These are phyloP conservation scores for Pteropus alecto DNA, from an alignment of 2,113 vertebrate genomes.

Conservation along the genomic window DNA sequence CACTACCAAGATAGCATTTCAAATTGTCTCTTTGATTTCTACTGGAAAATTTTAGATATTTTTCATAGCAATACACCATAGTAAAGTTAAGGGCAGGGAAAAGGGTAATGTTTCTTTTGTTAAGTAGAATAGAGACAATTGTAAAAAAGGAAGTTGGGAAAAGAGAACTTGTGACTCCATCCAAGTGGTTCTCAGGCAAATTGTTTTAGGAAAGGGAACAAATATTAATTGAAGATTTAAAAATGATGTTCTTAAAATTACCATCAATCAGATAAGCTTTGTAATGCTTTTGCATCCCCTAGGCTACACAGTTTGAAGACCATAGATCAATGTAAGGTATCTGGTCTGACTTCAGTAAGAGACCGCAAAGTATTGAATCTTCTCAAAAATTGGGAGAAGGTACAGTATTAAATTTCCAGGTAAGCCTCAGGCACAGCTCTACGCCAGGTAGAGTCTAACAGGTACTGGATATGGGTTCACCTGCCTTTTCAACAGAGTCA, in stretches of 20 bases:
- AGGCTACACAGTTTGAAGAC: not conserved
- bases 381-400: not conserved
- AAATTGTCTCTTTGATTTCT: slow-evolving; percentile 13
- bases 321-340: not conserved
- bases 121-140: not conserved
- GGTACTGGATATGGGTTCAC: not conserved
- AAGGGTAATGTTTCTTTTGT: not conserved
- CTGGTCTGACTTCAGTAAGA: not conserved
- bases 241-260: not conserved
- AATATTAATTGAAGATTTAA: not conserved
- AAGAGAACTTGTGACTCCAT: not conserved
- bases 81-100: not conserved
- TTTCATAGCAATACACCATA: not conserved
- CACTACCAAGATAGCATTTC: not conserved
- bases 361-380: not conserved
- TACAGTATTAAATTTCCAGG: not conserved
- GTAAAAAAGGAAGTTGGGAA: not conserved
- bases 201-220: not conserved
- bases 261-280: not conserved
- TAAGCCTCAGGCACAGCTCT: not conserved
- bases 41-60: not conserved
- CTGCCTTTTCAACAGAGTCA: not conserved
- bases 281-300: not conserved
- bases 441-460: not conserved
- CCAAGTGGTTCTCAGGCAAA: not conserved